Percentiles rank a stretch among this genome's conserved stretches.
Conservation (phyloP, 1,140 invertebrate genomes). For the Zaprionus inermis region DNA sequence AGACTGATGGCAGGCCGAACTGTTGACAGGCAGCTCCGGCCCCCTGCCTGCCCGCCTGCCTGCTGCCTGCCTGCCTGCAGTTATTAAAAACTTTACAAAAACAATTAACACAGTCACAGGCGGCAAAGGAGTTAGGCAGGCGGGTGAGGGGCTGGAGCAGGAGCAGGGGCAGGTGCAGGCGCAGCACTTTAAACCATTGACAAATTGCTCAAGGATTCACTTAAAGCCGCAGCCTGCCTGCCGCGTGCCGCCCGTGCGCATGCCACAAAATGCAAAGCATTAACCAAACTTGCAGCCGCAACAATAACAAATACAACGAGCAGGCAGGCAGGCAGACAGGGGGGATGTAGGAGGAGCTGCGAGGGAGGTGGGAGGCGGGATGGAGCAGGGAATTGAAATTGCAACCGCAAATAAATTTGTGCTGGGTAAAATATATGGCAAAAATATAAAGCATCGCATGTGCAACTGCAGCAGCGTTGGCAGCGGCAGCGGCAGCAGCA, state of each 20-base stretch:
- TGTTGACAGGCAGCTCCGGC: constrained; percentile 49
- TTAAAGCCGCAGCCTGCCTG: constrained; percentile 46
- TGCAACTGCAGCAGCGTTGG: constrained; percentile 42
- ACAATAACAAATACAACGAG: constrained; percentile 68
- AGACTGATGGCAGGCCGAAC: constrained; percentile 71
- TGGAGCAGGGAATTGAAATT: constrained; percentile 66
- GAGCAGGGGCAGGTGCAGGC: neutral
- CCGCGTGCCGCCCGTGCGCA: too few species aligned
- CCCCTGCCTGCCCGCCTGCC: constrained; percentile 4
- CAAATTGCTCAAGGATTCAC: constrained; percentile 67
- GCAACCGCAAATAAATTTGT: constrained; percentile 82
- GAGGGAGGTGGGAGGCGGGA: neutral
- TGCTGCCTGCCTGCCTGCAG: constrained; percentile 52
- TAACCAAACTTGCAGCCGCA: constrained; percentile 75
- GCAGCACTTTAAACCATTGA: constrained; percentile 63
- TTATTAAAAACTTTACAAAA: constrained; percentile 82
- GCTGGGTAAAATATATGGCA: constrained; percentile 74
- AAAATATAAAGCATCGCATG: constrained; percentile 74
- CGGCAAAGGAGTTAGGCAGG: neutral
- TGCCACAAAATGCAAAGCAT: constrained; percentile 69
- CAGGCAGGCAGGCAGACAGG: constrained; percentile 15
- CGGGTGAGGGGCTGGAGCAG: too few species aligned
- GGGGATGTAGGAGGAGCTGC: neutral
- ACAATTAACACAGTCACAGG: constrained; percentile 74
- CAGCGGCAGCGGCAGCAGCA: constrained; percentile 43